Evolutionary conservation across 2,888 invertebrate genomes (phyloP).

Genomic region (Oscheius sp.): DNA sequence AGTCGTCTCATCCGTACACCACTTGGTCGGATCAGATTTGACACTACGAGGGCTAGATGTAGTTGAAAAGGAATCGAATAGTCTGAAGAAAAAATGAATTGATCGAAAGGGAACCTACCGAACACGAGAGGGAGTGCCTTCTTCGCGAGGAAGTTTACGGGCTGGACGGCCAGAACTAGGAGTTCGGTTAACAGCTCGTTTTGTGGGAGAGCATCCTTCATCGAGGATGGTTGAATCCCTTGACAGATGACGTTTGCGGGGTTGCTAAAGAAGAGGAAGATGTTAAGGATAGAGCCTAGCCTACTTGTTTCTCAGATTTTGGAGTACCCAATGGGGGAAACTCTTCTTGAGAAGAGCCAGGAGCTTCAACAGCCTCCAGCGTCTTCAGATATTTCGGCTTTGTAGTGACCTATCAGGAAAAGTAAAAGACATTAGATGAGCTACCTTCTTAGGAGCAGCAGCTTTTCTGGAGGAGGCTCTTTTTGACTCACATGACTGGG

Average conservation of each 20-base stretch:
- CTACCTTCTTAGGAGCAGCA: conserved; percentile 41
- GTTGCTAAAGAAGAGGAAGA: no score
- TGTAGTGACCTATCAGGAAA: no score
- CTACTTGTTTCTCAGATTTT: no score
- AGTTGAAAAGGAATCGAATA: conserved; percentile 19
- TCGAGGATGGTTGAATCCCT: conserved; percentile 48
- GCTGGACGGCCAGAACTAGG: conserved; percentile 42
- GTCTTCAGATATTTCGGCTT: conserved; percentile 44
- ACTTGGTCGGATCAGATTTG: conserved; percentile 31
- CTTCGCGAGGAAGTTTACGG: conserved; percentile 29
- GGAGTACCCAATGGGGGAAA: no score
- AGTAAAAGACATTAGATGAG: no score
- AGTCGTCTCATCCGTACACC: conserved; percentile 60
- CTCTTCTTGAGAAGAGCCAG: neutral
- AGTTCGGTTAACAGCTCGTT: conserved; percentile 30
- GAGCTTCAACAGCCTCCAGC: conserved; percentile 33
- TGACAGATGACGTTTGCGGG: conserved; percentile 59
- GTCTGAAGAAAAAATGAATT: neutral
- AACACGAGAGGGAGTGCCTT: conserved; percentile 1
- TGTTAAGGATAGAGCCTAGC: no score
- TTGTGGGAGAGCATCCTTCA: conserved; percentile 43
- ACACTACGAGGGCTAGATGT: neutral
- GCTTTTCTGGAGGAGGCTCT: conserved; percentile 36
- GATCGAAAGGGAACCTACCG: no score
- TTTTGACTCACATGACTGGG: conserved; percentile 12